These are phyloP conservation scores for Boleophthalmus pectinirostris DNA, from an alignment of 2,113 vertebrate species.

Conservation along the genomic window DNA sequence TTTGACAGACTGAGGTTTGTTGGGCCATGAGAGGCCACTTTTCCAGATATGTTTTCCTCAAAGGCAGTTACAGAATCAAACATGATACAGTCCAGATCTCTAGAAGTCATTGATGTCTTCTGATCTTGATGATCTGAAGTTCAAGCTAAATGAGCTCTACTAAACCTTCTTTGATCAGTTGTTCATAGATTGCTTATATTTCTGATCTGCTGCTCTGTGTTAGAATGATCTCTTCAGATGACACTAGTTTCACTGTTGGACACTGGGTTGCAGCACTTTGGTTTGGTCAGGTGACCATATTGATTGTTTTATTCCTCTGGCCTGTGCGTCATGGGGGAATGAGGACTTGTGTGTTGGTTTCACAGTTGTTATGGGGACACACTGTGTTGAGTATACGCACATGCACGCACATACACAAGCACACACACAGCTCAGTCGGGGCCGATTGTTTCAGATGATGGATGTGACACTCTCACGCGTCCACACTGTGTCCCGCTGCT, in stretches of 20 bases:
- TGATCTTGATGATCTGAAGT: neutral
- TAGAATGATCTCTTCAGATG: neutral
- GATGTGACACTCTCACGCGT: conserved; percentile 74
- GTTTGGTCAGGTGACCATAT: conserved; percentile 59
- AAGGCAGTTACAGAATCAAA: neutral
- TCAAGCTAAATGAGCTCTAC: neutral
- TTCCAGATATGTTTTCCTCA: neutral
- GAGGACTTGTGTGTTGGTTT: conserved; percentile 67
- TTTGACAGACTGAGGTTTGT: conserved; percentile 7
- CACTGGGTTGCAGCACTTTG: conserved; percentile 34
- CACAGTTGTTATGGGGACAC: conserved; percentile 67
- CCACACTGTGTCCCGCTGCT: conserved; percentile 71
- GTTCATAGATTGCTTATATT: neutral
- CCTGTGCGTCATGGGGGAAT: conserved; percentile 59
- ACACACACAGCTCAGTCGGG: conserved; percentile 47
- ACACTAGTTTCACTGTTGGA: conserved; percentile 9
- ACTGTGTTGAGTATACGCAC: conserved; percentile 27
- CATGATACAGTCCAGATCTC: neutral
- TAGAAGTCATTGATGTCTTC: neutral
- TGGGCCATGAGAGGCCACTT: conserved; percentile 18
- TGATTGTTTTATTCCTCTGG: conserved; percentile 51
- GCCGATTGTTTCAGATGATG: conserved; percentile 73
- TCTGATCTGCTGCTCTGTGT: neutral
- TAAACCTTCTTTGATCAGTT: neutral
- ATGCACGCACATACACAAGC: conserved; percentile 1